Base-by-base conservation (phyloP, 2,113 vertebrate genomes). In the Daphoenositta chrysoptera region DNA sequence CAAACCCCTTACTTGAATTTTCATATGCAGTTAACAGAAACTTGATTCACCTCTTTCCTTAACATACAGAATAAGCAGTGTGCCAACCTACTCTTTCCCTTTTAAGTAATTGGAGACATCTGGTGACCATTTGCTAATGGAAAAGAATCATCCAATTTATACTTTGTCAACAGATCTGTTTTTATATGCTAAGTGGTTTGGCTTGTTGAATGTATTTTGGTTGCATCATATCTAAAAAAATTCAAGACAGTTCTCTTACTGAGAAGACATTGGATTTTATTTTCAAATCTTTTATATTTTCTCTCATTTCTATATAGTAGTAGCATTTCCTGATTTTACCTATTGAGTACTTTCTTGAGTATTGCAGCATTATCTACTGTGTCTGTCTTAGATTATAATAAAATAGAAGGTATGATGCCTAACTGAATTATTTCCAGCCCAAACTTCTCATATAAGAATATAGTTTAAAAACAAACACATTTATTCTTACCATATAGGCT, bases 181-280 rank as follows among this genome's bases (percentile, higher is more conserved):
- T 87, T 54, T 33, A 72, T 54, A n/a, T 79, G 3, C 8, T 51
- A 28, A 47, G 26, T 39, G 4, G 0, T 4, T 51, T 63, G 11
- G 2, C 4, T 75, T 71, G 7, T 28, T 76, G 11, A 58, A 58
- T 69, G 9, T 42, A 13, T 79, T 87, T 79, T 83, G 4, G 10
- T n/a, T 51, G n/a, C 6, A 5, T 8, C 20, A 0, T 18, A 24
- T 8, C 40, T 19, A 53, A 35, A 69, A 60, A 61, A 35, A 37
- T 0, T 0, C 3, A 44, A 72, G 5, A 5, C 3, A 42, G 2
- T 26, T 54, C 4, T 61, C 7, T 60, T 88, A 45, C 17, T 13
- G 9, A 57, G 9, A n/a, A 65, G 5, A 2, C 2, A 31, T 21
- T 58, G 33, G 6, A 20, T 24, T 91, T 89, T 54, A 13, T 63